A percentile compares a stretch with the other conserved stretches of the same genome.
phyloP scores from a whole-genome alignment of 2,113 vertebrate species.

The Vulpes vulpes region DNA sequence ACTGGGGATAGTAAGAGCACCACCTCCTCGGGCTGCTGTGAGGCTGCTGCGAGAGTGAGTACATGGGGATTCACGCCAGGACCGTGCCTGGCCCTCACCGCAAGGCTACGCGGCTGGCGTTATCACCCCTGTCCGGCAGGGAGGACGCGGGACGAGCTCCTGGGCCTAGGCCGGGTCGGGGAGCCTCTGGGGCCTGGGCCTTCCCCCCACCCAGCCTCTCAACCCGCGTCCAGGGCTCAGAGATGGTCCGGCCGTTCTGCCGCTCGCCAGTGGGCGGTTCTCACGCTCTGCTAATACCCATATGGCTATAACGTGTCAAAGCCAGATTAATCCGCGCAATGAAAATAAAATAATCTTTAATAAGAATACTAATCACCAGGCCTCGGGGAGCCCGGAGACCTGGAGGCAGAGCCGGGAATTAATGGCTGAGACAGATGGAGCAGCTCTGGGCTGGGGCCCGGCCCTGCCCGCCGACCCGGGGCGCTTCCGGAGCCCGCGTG shows the following conservation, averaged over 20 bases:
- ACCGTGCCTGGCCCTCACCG: too few species aligned
- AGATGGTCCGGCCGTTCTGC: not conserved
- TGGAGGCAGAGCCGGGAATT: constrained; percentile 70
- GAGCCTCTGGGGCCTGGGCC: not conserved
- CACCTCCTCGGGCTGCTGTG: accelerated
- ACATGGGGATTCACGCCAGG: accelerated
- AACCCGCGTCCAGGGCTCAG: not conserved
- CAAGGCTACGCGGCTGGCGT: accelerated
- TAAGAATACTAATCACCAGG: constrained; percentile 84
- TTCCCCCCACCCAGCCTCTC: not conserved
- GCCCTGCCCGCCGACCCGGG: constrained; percentile 20
- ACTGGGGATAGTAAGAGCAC: not conserved
- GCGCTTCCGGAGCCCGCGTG: constrained; percentile 38
- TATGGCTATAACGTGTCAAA: constrained; percentile 74
- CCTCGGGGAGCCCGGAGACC: constrained; percentile 74
- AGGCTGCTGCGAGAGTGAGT: not conserved
- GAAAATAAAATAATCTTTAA: constrained; percentile 85
- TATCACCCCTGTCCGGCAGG: not conserved
- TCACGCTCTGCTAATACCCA: constrained; percentile 61
- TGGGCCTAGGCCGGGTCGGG: too few species aligned
- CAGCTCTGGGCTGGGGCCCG: constrained; percentile 19
- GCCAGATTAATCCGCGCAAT: constrained; percentile 79
- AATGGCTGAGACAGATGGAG: constrained; percentile 80
- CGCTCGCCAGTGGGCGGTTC: not conserved
- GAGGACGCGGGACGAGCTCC: not conserved